Base-by-base conservation (phyloP, 2,797 vertebrate species). In the Coccyzus lansbergi region DNA sequence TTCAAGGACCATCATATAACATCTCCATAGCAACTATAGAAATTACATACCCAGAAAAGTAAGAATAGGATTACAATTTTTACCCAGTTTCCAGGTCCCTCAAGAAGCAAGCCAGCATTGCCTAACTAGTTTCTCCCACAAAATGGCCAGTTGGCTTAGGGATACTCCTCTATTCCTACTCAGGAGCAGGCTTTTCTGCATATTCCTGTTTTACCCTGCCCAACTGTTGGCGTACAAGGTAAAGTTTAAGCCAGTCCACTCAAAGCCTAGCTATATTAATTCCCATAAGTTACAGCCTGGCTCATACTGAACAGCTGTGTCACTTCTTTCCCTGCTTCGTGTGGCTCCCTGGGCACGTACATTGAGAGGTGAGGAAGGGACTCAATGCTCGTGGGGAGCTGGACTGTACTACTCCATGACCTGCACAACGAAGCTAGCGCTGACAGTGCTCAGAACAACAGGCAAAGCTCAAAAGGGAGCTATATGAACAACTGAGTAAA, bases 31-130 rank as follows among this genome's bases (percentile, higher is more conserved):
- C 55, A 93, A 91, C 88, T 36, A 31, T 2, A 83, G 46, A 78
- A 90, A 76, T 69, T 15, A 44, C 13, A 69, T 44, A 69, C 9
- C 12, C 21, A 21, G 53, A 85, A 85, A 80, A 81, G 69, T 42
- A 86, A 69, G 60, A 69, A 62, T 5, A 65, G 22, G 22, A 51
- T 86, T 42, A 68, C 26, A 68, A 93, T 88, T 29, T 90, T 88
- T 40, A 65, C 42, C 31, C n/a, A 52, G 25, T 69, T 87, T 64
- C 49, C 42, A 75, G 19, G 56, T 84, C 29, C 29, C 46, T 69
- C n/a, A 17, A 24, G 40, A 90, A 25, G 19, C 36, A 64, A 76
- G 15, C 6, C n/a, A 74, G 34, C 10, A 34, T 21, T 44, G 11
- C 26, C n/a, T 72, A 69, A 83, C 15, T 62, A 81, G 33, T 29